Evolutionary conservation across 2,797 vertebrate genomes (phyloP).

Genomic region (Mionectes olivaceus): DNA sequence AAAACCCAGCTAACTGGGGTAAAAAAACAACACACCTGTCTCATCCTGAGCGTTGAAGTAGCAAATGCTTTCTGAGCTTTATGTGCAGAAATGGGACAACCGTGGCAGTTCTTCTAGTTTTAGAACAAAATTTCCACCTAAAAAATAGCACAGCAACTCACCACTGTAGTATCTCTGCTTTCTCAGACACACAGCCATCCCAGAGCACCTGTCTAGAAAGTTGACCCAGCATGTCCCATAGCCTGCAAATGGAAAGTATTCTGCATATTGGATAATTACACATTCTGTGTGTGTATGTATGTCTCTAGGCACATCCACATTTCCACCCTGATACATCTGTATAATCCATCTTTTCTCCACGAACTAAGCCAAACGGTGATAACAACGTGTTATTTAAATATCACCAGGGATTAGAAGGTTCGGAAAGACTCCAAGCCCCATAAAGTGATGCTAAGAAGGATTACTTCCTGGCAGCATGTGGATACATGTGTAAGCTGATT

Average conservation of each 20-base stretch:
- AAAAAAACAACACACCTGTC: background rate
- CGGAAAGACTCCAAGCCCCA: conserved; percentile 65
- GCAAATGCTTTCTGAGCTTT: background rate
- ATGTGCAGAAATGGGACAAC: background rate
- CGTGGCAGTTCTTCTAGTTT: background rate
- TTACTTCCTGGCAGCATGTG: conserved; percentile 67
- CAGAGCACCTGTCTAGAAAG: background rate
- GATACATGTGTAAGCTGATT: conserved; percentile 71
- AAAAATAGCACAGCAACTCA: background rate
- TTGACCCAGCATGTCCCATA: background rate
- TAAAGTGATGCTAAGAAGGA: conserved; percentile 75
- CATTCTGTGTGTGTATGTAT: background rate
- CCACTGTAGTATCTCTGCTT: background rate
- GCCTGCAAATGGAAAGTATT: background rate
- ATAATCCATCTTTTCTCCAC: conserved; percentile 3
- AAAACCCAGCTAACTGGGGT: background rate
- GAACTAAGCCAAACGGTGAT: conserved; percentile 48
- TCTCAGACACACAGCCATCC: background rate
- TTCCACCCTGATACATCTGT: background rate
- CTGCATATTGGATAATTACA: background rate
- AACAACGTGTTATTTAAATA: conserved; percentile 67
- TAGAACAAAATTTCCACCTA: background rate
- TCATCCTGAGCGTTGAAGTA: background rate
- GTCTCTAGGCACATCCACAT: background rate
- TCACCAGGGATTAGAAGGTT: conserved; percentile 58